phyloP scores from a whole-genome alignment of 2,113 vertebrate genomes.

The Tachysurus vachellii region DNA sequence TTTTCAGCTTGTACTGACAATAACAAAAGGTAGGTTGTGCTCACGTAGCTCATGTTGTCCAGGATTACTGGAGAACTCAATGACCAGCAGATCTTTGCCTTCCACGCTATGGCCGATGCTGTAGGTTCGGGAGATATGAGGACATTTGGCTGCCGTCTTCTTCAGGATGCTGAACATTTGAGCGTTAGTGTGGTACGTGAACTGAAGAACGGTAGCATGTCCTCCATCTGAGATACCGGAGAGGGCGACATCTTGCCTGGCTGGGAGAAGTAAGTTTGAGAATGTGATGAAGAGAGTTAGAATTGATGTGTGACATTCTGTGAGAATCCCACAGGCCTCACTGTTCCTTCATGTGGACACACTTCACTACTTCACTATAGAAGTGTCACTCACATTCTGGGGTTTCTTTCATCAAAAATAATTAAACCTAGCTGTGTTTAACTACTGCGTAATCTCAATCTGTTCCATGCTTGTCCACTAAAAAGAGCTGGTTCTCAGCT shows the following conservation, averaged over 20 bases:
- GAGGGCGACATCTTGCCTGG: slow-evolving; percentile 68
- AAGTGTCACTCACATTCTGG: neutral
- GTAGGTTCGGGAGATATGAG: slow-evolving; percentile 85
- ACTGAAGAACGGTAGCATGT: slow-evolving; percentile 82
- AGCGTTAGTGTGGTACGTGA: slow-evolving; percentile 83
- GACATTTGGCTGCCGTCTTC: slow-evolving; percentile 84
- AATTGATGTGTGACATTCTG: neutral
- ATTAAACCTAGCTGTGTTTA: neutral
- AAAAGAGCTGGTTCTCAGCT: neutral
- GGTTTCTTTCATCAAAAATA: neutral
- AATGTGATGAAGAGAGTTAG: neutral
- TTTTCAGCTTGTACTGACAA: neutral
- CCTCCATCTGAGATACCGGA: slow-evolving; percentile 70
- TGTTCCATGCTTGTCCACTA: neutral
- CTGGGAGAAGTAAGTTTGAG: slow-evolving; percentile 59
- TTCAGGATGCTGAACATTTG: slow-evolving; percentile 87
- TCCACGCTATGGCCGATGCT: slow-evolving; percentile 93
- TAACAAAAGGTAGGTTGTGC: slow-evolving; percentile 48
- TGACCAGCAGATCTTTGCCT: slow-evolving; percentile 88
- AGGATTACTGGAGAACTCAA: slow-evolving; percentile 90
- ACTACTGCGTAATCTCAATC: neutral
- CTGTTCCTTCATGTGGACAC: neutral
- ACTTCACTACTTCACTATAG: neutral
- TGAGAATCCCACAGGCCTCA: neutral
- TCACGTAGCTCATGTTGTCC: slow-evolving; percentile 91